These are phyloP conservation scores for Sebastes diploproa DNA, from an alignment of 2,797 vertebrate genomes.

Conservation along the genomic window DNA sequence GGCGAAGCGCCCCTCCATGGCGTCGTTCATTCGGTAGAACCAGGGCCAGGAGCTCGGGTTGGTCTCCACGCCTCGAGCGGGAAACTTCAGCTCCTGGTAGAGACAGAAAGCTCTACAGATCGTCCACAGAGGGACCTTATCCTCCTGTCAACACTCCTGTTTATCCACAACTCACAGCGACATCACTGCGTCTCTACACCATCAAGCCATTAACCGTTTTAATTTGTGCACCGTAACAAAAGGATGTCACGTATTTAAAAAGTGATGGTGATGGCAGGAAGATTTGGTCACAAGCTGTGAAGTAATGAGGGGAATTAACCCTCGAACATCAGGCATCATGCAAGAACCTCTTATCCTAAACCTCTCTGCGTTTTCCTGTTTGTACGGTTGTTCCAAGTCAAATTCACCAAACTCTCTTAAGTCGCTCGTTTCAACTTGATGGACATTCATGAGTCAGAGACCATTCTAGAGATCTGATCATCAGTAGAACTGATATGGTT, in stretches of 20 bases:
- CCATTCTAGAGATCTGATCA: no score
- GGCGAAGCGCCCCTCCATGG: constrained; percentile 75
- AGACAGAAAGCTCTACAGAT: constrained; percentile 7
- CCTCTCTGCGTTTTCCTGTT: not conserved
- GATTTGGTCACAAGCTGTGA: no score
- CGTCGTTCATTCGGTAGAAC: constrained; percentile 82
- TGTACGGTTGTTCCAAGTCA: no score
- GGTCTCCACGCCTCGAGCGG: constrained; percentile 73
- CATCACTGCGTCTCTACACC: not conserved
- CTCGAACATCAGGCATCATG: not conserved
- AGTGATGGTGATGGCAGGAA: not conserved
- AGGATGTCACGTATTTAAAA: not conserved
- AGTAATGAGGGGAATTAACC: not conserved
- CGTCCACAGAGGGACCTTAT: constrained; percentile 8
- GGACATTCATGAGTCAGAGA: no score
- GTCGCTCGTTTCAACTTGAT: no score
- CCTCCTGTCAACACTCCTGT: not conserved
- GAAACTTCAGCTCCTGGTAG: constrained; percentile 81
- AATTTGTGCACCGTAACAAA: not conserved
- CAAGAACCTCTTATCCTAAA: not conserved
- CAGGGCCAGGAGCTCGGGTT: constrained; percentile 82
- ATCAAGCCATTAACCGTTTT: not conserved
- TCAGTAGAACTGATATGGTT: no score
- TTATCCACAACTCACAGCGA: not conserved
- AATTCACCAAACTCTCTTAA: no score